Evolutionary conservation across 2,888 invertebrate genomes (phyloP).

Genomic region (Ochropacha duplaris): DNA sequence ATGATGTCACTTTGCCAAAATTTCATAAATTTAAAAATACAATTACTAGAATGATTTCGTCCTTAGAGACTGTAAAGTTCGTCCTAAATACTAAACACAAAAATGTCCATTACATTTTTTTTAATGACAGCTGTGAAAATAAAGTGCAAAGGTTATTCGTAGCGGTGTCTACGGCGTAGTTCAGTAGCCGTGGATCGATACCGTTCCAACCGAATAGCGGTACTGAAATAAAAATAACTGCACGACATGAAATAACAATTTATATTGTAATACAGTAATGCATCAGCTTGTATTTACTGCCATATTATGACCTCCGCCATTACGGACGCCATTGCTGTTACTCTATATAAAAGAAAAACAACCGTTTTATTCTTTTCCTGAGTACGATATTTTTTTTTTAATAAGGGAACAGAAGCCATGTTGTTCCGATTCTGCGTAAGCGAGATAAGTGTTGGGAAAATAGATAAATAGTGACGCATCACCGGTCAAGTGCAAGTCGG

Average conservation of each 20-base stretch:
- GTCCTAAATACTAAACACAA: not conserved
- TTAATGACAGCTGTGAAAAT: not conserved
- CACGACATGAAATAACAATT: not conserved
- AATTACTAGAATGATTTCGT: too few species aligned
- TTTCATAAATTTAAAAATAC: too few species aligned
- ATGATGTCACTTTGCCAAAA: too few species aligned
- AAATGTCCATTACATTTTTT: not conserved
- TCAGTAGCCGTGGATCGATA: constrained; percentile 1
- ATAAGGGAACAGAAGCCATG: too few species aligned
- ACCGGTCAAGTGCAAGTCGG: too few species aligned
- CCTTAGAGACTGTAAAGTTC: not conserved
- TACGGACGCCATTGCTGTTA: too few species aligned
- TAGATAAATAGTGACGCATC: too few species aligned
- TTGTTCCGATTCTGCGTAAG: too few species aligned
- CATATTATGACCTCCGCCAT: not conserved
- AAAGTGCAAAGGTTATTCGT: constrained; percentile 5
- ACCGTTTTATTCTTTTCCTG: too few species aligned
- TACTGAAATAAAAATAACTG: not conserved
- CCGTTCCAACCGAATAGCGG: not conserved
- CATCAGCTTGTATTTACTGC: not conserved
- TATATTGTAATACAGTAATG: not conserved
- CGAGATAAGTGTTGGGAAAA: too few species aligned
- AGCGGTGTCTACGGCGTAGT: constrained; percentile 17
- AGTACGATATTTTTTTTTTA: too few species aligned
- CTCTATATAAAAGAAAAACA: too few species aligned